Conservation (phyloP, 2,113 vertebrate species). For the Phrynosoma platyrhinos region DNA sequence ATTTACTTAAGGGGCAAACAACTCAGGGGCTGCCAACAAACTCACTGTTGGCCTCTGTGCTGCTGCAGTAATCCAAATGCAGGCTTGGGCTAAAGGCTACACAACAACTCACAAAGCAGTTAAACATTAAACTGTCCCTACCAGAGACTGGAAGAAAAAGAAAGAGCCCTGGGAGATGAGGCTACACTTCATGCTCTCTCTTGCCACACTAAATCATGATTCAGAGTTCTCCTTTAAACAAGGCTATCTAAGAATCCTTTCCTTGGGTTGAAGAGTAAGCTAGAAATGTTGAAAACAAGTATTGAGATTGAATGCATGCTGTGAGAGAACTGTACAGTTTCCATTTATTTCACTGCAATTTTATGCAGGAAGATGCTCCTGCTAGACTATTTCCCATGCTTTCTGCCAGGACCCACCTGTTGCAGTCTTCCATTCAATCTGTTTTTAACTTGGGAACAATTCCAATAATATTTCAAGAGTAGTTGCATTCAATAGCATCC, state of each 20-base stretch:
- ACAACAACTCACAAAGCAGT: constrained; percentile 12
- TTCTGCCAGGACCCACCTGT: neutral
- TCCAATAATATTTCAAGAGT: neutral
- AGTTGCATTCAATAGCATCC: neutral
- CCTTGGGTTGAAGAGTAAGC: neutral
- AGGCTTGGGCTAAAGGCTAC: constrained; percentile 67
- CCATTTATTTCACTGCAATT: neutral
- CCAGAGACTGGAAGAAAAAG: constrained; percentile 34
- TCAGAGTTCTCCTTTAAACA: neutral
- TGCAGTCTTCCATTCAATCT: neutral
- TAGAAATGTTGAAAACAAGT: neutral
- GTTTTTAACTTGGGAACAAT: neutral
- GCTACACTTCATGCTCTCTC: rapidly evolving
- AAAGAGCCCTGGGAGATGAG: neutral
- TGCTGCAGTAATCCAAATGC: neutral
- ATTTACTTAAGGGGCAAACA: neutral
- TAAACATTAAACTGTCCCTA: constrained; percentile 64
- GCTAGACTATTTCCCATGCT: neutral
- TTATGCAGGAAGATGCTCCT: neutral
- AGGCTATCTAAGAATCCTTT: neutral
- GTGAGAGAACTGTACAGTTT: neutral
- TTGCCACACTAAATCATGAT: neutral
- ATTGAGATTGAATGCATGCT: neutral
- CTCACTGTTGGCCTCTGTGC: neutral
- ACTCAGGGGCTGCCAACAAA: neutral